Evolutionary conservation across 2,797 vertebrate species (phyloP).

Genomic region (Alfaro cultratus): DNA sequence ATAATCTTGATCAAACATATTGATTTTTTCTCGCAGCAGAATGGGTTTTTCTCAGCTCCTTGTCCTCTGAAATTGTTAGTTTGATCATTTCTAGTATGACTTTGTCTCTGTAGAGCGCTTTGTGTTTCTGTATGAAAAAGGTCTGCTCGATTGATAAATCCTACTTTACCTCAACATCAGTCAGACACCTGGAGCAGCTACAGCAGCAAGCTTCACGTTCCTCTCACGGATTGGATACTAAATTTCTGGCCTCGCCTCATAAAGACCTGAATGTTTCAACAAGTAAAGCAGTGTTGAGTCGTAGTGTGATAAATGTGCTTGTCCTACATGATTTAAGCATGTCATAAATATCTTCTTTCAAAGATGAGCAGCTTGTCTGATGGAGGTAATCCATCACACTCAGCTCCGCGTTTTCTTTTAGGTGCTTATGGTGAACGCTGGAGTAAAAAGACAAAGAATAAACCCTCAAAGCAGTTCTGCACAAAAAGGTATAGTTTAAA

Average conservation of each 20-base stretch:
- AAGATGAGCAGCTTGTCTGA: slow-evolving; percentile 14
- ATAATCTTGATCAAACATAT: background rate
- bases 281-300: slow-evolving; percentile 2
- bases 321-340: slow-evolving; percentile 25
- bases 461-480: background rate
- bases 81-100: background rate
- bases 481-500: background rate
- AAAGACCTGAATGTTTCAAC: background rate
- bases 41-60: background rate
- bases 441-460: background rate
- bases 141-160: background rate
- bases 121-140: background rate
- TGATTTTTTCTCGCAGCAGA: background rate
- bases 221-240: background rate
- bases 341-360: slow-evolving; percentile 31
- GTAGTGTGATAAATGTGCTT: slow-evolving; percentile 37
- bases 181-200: background rate
- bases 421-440: slow-evolving; percentile 8
- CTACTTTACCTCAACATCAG: background rate
- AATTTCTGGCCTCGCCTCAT: background rate
- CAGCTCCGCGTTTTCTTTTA: slow-evolving; percentile 7
- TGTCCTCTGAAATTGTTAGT: background rate
- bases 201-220: too few species aligned
- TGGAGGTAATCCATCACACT: slow-evolving; percentile 36
- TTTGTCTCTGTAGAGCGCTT: background rate